Conservation (phyloP, 2,888 invertebrate genomes). For the Tortrix viridana region DNA sequence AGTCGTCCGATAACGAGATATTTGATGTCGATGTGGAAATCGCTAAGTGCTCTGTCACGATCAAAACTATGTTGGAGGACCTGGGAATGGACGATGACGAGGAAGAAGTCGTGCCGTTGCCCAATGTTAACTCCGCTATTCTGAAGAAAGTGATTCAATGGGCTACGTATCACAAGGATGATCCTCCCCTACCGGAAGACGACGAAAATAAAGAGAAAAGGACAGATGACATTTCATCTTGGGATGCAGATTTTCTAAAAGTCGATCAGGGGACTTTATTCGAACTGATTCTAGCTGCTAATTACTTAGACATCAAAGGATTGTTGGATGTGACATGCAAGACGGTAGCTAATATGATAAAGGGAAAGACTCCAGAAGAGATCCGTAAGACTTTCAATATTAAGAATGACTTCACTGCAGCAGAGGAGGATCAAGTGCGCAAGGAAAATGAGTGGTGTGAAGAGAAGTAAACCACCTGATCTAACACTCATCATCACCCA, state of each 20-base stretch:
- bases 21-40: conserved; percentile 99
- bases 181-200: conserved; percentile 97
- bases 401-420: conserved; percentile 97
- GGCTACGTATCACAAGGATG: conserved; percentile 97
- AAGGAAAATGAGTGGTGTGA: conserved; percentile 98
- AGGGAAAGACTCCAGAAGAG: conserved; percentile 98
- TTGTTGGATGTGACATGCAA: conserved; percentile 99
- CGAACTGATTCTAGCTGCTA: conserved; percentile 98
- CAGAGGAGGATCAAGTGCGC: conserved; percentile 99
- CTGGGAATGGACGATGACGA: conserved; percentile 96
- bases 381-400: conserved; percentile 98
- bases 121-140: conserved; percentile 98
- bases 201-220: conserved; percentile 98
- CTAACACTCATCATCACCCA: not conserved
- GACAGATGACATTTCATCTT: conserved; percentile 99
- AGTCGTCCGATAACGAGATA: conserved; percentile 97
- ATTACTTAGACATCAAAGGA: conserved; percentile 98
- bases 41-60: conserved; percentile 98
- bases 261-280: conserved; percentile 98
- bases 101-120: conserved; percentile 97
- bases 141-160: conserved; percentile 96
- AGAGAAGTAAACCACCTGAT: conserved; percentile 86
- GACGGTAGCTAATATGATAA: conserved; percentile 99
- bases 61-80: conserved; percentile 99
- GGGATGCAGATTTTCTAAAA: conserved; percentile 99